Evolutionary conservation across 2,888 invertebrate species (phyloP), one percentile per base, ranked within the genome.

Genomic region (Gastracanthus pulcherrimus): DNA sequence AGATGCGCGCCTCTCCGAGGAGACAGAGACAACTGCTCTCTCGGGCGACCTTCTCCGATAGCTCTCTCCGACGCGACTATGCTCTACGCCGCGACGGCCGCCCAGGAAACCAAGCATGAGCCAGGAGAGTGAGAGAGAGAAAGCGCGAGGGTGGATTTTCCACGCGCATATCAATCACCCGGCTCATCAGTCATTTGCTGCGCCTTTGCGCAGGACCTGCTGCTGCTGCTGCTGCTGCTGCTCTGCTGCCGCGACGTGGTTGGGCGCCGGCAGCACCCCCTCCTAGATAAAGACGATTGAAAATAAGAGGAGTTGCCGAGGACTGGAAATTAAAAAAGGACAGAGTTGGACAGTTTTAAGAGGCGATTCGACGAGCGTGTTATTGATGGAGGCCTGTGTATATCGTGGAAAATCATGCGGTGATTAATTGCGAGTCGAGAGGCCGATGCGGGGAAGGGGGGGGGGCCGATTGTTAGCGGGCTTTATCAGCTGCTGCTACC

Each of bases 81-180:
- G n/a, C 48, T 48, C n/a, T 51, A 11, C 29, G 2, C 7, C 6
- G 9, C 62, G 36, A 9, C 19, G 36, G 19, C 13, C 45, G 1
- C 3, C 45, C 9, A 13, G 3, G 45, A n/a, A n/a, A n/a, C n/a
- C n/a, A n/a, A n/a, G n/a, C n/a, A n/a, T n/a, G n/a, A n/a, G n/a
- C n/a, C n/a, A n/a, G n/a, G n/a, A n/a, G n/a, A n/a, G n/a, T n/a
- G n/a, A n/a, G n/a, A n/a, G n/a, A n/a, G n/a, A n/a, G n/a, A n/a
- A n/a, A n/a, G n/a, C 6, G 9, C 62, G 36, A 9, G 19, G 36
- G 19, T 85, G 85, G 86, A 87, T 87, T 85, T 84, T 64, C 84
- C 34, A 66, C 62, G 75, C 81, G 78, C 71, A 45, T 83, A 83
- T 83, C 81, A 78, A 81, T 83, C 83, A 80, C 70, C 62, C 48